Evolutionary conservation across 2,797 vertebrate species (phyloP), one percentile per base, ranked within the genome.

Genomic region (Micrastur ruficollis): DNA sequence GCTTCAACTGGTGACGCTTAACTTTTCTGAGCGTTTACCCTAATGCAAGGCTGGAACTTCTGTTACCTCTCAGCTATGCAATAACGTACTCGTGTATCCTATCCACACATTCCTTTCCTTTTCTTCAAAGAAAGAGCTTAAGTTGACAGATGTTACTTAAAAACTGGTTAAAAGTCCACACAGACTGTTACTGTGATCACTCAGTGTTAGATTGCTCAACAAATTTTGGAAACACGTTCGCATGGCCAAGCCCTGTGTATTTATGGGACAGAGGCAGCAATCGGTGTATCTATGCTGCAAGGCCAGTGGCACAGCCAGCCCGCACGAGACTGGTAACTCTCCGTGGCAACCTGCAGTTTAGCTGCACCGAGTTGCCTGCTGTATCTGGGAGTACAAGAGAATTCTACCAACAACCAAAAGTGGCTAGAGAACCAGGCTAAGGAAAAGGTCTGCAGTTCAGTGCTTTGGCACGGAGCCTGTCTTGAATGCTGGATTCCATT

Each of bases 221-320:
- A 15, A 2, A 20, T 25, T n/a, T 29, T 40, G 61, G 42, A 19
- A 40, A 36, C 34, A 2, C 18, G 1, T 26, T 15, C 26, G 0
- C 3, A 8, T 0, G 9, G 11, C 62, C 3, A 1, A 68, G 31
- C 42, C 15, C 53, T 11, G 7, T 8, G 1, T 21, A 3, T n/a
- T 25, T 7, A 15, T 2, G 25, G 74, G 32, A 5, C 14, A 4
- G 5, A n/a, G 71, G 79, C 61, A 67, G 66, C 40, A 16, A 16
- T 10, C 16, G 4, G 31, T 2, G 13, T 13, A 18, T 4, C 55
- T 12, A 1, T 3, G 4, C 27, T 8, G 34, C 58, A 8, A 31
- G 20, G 34, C 56, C 31, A 4, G n/a, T 5, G 63, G 13, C 18
- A 5, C 2, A 16, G 16, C 44, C 46, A 34, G 1, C 66, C 19